Percentiles rank a stretch among this genome's conserved stretches.
Evolutionary conservation across 64 coral and sea anemone species (phyloP).

Genomic region (Actinia equina): DNA sequence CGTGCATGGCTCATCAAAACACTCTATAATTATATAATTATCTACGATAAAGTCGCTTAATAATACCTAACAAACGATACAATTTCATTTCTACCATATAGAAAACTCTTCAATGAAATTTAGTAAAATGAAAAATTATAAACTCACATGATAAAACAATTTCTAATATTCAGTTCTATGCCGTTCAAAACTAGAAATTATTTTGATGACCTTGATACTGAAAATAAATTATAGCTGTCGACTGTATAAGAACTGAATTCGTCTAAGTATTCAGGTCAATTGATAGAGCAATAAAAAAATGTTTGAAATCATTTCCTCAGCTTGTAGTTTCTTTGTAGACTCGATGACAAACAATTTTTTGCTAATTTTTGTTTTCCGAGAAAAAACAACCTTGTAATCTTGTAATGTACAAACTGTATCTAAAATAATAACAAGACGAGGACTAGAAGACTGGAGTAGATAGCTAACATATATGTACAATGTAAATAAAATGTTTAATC

Average conservation of each 20-base stretch:
- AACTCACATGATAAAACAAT: not conserved
- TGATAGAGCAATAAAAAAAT: not conserved
- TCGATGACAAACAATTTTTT: not conserved
- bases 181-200: not conserved
- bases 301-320: not conserved
- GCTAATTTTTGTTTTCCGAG: not conserved
- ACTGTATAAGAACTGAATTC: too few relatives aligned
- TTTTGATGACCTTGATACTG: too few relatives aligned
- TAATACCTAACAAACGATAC: not conserved
- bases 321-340: not conserved
- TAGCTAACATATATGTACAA: not conserved
- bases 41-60: not conserved
- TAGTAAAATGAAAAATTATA: not conserved
- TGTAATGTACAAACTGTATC: not conserved
- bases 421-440: not conserved
- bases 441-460: not conserved
- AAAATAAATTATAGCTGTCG: too few relatives aligned
- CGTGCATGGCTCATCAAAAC: conserved; percentile 12
- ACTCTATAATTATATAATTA: not conserved
- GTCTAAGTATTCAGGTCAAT: not conserved
- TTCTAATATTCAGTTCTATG: not conserved
- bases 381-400: not conserved
- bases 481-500: not conserved
- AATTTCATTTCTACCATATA: not conserved
- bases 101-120: not conserved